Percentiles rank a stretch among this genome's conserved stretches.
Evolutionary conservation across 2,888 invertebrate species (phyloP).

Genomic region (Hirtodrosophila trivittata): DNA sequence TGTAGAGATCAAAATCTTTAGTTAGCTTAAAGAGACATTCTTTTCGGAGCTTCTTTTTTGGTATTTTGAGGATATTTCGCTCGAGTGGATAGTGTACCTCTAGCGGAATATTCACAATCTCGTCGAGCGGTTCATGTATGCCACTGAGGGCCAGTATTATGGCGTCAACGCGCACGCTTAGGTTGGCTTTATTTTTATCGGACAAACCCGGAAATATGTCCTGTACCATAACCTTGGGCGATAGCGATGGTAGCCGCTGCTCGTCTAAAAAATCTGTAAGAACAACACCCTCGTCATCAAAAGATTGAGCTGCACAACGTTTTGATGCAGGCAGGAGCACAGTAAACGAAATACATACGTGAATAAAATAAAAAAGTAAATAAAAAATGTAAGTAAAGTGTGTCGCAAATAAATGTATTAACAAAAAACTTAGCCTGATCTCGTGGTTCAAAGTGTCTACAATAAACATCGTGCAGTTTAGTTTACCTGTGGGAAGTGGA

Average conservation of each 20-base stretch:
- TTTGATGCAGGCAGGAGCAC: conserved; percentile 36
- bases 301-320: conserved; percentile 58
- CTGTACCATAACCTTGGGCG: conserved; percentile 69
- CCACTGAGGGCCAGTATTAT: conserved; percentile 57
- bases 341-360: conserved; percentile 49
- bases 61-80: conserved; percentile 41
- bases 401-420: conserved; percentile 44
- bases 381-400: conserved; percentile 49
- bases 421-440: conserved; percentile 62
- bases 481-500: conserved; percentile 56
- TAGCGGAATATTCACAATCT: conserved; percentile 32
- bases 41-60: conserved; percentile 25
- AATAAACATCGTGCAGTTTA: conserved; percentile 12
- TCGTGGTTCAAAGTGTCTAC: conserved; percentile 3
- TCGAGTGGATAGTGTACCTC: conserved; percentile 37
- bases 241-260: conserved; percentile 68
- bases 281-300: conserved; percentile 82
- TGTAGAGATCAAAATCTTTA: conserved; percentile 67
- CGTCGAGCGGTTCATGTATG: conserved; percentile 32
- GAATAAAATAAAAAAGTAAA: conserved; percentile 54
- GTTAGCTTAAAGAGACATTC: conserved; percentile 42
- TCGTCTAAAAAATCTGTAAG: conserved; percentile 81
- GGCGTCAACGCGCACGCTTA: conserved; percentile 72
- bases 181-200: conserved; percentile 68
- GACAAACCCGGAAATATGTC: conserved; percentile 73